Evolutionary conservation across 2,888 invertebrate genomes (phyloP).

Genomic region (Lacanobia wlatinum): DNA sequence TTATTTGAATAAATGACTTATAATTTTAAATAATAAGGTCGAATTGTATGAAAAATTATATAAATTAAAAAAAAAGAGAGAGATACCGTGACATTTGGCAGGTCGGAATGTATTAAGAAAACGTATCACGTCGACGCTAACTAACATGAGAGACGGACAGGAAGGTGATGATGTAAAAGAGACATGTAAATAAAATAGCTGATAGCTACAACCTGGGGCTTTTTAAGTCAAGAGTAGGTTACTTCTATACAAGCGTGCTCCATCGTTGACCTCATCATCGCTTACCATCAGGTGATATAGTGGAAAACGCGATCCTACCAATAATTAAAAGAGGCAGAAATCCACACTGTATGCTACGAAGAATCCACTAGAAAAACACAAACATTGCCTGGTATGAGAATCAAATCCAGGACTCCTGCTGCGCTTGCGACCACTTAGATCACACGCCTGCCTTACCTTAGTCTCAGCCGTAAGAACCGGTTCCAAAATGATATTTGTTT

Average conservation of each 20-base stretch:
- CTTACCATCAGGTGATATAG: no score
- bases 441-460: not conserved
- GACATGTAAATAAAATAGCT: no score
- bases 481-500: slow-evolving; percentile 62
- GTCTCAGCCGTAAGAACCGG: slow-evolving; percentile 56
- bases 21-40: no score
- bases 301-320: no score
- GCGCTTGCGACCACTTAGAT: slow-evolving; percentile 38
- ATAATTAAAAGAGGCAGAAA: no score
- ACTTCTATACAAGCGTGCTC: no score
- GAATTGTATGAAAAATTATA: not conserved
- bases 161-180: not conserved
- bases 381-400: not conserved
- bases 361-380: not conserved
- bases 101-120: not conserved
- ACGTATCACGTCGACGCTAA: not conserved
- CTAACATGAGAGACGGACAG: not conserved
- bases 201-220: no score
- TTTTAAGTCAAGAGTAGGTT: no score
- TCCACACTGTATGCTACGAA: not conserved
- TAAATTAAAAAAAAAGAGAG: not conserved
- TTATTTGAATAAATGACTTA: no score
- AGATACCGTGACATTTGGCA: not conserved
- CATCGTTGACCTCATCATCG: no score
- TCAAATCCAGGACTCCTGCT: not conserved